A percentile compares a stretch with the other conserved stretches of the same genome.
These are phyloP conservation scores for Didymodactylos carnosus DNA, from an alignment of 2,888 invertebrate species.

Conservation along the genomic window DNA sequence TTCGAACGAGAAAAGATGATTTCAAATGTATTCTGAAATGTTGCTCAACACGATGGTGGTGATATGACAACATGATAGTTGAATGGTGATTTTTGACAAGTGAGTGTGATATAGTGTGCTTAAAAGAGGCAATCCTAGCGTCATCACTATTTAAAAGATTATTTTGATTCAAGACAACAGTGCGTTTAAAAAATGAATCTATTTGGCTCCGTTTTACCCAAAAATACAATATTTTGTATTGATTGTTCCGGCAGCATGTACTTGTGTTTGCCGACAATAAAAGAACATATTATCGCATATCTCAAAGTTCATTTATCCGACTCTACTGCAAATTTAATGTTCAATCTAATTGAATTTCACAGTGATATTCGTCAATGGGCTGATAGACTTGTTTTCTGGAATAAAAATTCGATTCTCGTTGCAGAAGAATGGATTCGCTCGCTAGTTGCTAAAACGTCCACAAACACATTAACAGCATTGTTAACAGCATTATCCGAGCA, in stretches of 20 bases:
- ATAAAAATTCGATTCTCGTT: slow-evolving; percentile 28
- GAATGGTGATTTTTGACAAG: no score
- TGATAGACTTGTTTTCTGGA: slow-evolving; percentile 29
- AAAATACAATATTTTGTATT: slow-evolving; percentile 32
- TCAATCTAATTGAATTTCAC: slow-evolving; percentile 32
- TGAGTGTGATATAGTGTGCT: no score
- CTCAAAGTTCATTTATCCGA: slow-evolving; percentile 19
- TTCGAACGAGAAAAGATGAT: no score
- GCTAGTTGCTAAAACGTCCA: slow-evolving; percentile 28
- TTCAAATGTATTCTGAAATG: no score
- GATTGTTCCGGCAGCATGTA: slow-evolving; percentile 34
- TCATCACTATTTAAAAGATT: no score
- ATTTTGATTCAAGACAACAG: no score
- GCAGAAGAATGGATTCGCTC: slow-evolving; percentile 28
- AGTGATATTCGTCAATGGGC: slow-evolving; percentile 31
- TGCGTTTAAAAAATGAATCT: neutral
- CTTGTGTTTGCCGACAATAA: slow-evolving; percentile 25
- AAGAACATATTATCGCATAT: slow-evolving; percentile 28
- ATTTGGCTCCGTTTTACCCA: neutral
- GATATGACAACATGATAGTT: no score
- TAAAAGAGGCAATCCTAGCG: no score
- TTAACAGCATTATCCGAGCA: slow-evolving; percentile 26
- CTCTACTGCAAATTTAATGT: slow-evolving; percentile 21
- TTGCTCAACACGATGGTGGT: no score
- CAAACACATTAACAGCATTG: slow-evolving; percentile 30